Base-by-base conservation (phyloP, 2,888 invertebrate species). In the Mythimna loreyi region DNA sequence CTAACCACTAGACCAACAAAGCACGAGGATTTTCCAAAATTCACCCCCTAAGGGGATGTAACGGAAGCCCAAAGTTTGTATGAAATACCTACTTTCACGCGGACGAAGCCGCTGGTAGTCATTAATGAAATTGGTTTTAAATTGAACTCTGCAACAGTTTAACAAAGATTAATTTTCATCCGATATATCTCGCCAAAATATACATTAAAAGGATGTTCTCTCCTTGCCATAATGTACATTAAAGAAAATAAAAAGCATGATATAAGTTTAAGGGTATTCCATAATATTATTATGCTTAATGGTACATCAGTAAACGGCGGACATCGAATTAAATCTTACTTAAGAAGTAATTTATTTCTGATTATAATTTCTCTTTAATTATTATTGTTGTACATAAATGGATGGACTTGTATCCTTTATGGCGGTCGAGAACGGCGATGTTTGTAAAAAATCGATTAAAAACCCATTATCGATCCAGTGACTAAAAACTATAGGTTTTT, bases 371-470 rank as follows among this genome's bases (percentile, higher is more conserved):
- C 82, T 72, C 82, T 82, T 69, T 82, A 81, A 81, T 79, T 71
- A 81, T 71, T 67, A 72, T 70, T 75, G 69, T 75, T 33, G 70
- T 72, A 67, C 71, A 58, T 71, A 70, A 65, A 76, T 75, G 66
- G 65, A 63, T 50, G 67, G 67, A 53, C 59, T 64, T 23, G 67
- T 57, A 68, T 75, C 83, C 60, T 79, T 72, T 75, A 75, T 50
- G 67, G 70, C 56, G 56, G 60, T 52, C 59, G 70, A 69, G 68
- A 67, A 67, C 61, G 68, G 40, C 72, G 74, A 73, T 59, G 67
- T 63, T 55, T 50, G 76, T 72, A 87, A 84, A 84, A 86, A 88
- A 84, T 82, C 87, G 83, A 89, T 90, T 90, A 90, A 85, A 89
- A 87, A 81, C 74, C 68, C 86, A 87, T 90, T 86, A 89, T 86